A percentile compares a stretch with the other conserved stretches of the same genome.
phyloP scores from a whole-genome alignment of 2,113 vertebrate genomes.

The Brachypodius melanocephalos region DNA sequence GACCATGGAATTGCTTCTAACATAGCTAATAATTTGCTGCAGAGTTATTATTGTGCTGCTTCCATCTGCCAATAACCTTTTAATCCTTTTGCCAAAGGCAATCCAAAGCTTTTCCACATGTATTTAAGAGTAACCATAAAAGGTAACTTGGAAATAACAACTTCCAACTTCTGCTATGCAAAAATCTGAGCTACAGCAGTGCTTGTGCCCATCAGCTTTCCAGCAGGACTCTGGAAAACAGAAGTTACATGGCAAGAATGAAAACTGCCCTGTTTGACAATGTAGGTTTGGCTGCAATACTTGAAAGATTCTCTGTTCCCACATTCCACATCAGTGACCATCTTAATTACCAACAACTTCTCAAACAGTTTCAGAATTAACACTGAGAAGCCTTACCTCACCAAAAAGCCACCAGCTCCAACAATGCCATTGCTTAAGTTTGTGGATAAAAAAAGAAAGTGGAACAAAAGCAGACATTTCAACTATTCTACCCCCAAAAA shows the following conservation, averaged over 20 bases:
- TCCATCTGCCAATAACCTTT: slow-evolving; percentile 38
- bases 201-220: neutral
- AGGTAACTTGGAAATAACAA: neutral
- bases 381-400: neutral
- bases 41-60: neutral
- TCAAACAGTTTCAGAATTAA: neutral
- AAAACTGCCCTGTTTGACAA: neutral
- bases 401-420: neutral
- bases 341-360: neutral
- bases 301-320: neutral
- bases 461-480: neutral
- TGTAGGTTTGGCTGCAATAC: neutral
- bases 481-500: neutral
- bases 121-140: neutral
- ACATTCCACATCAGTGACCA: neutral
- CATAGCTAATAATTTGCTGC: slow-evolving; percentile 35
- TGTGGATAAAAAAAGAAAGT: neutral
- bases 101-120: neutral
- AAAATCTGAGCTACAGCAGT: neutral
- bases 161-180: neutral
- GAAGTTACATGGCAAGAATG: neutral
- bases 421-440: neutral
- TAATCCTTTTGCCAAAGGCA: slow-evolving; percentile 38
- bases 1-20: slow-evolving; percentile 27
- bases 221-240: neutral